Conservation (phyloP, 2,888 invertebrate genomes). For the Drosophila nr. perissopoda region DNA sequence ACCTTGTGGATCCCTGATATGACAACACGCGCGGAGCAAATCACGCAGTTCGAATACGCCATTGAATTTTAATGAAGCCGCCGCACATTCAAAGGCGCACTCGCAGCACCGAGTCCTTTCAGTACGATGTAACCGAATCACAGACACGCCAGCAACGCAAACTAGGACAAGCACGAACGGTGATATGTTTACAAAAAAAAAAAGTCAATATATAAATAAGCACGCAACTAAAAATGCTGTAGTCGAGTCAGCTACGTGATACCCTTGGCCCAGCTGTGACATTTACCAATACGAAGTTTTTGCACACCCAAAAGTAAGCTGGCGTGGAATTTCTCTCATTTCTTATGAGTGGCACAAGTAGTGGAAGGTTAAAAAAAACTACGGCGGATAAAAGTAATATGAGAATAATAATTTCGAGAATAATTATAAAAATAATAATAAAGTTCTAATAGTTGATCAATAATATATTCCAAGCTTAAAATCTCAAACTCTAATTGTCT, state of each 20-base stretch:
- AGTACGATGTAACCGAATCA: conserved; percentile 8
- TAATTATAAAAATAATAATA: background rate
- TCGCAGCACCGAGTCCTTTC: conserved; percentile 13
- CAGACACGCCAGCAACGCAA: background rate
- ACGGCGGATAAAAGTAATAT: background rate
- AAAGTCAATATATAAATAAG: background rate
- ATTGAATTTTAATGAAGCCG: conserved; percentile 79
- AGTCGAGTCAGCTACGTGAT: background rate
- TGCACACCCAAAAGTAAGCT: background rate
- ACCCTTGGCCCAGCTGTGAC: background rate
- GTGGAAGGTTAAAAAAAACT: background rate
- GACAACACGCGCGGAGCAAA: conserved; percentile 55
- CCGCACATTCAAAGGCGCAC: conserved; percentile 21
- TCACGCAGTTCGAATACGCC: conserved; percentile 75
- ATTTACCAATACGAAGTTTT: background rate
- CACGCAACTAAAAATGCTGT: conserved; percentile 16
- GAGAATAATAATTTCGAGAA: background rate
- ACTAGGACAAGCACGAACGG: conserved; percentile 12
- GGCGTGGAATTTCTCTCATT: background rate
- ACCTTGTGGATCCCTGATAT: conserved; percentile 34
- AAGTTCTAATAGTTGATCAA: background rate
- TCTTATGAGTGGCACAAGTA: background rate
- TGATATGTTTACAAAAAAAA: conserved; percentile 56
- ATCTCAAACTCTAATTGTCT: background rate
- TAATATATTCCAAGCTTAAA: background rate